Conservation (phyloP, 2,888 invertebrate genomes). For the Cephus rjabovi region DNA sequence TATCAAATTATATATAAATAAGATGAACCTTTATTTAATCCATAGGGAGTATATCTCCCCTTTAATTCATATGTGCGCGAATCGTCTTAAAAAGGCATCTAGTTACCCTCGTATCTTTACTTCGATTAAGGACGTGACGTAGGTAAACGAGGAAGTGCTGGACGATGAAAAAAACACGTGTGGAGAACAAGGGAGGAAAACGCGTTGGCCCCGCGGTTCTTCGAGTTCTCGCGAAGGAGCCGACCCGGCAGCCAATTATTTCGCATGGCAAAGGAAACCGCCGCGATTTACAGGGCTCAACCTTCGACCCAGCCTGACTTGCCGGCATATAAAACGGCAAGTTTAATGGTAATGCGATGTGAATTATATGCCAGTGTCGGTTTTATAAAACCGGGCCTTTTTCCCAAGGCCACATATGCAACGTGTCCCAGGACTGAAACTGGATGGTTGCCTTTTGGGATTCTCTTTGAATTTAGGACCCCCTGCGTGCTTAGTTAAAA, state of each 20-base stretch:
- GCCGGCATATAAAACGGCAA: slow-evolving; percentile 26
- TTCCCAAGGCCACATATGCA: background rate
- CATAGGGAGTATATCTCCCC: background rate
- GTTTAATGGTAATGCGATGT: slow-evolving; percentile 21
- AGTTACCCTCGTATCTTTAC: background rate
- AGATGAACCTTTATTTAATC: background rate
- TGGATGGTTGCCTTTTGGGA: background rate
- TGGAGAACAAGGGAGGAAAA: background rate
- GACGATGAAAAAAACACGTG: background rate
- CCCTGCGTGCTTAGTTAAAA: slow-evolving; percentile 12
- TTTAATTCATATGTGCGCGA: background rate
- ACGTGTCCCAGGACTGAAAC: background rate
- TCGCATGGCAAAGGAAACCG: background rate
- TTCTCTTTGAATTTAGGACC: background rate
- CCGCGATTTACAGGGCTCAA: slow-evolving; percentile 4
- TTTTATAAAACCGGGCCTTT: background rate
- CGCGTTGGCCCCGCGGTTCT: background rate
- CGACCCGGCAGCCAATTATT: background rate
- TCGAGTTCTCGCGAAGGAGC: background rate
- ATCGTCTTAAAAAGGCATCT: background rate
- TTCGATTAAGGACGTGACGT: background rate
- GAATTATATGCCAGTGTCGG: background rate
- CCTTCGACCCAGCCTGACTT: slow-evolving; percentile 15
- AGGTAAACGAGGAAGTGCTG: background rate
- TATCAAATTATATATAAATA: background rate